Conservation (phyloP, 2,797 vertebrate genomes). For the Ciconia nigra region DNA sequence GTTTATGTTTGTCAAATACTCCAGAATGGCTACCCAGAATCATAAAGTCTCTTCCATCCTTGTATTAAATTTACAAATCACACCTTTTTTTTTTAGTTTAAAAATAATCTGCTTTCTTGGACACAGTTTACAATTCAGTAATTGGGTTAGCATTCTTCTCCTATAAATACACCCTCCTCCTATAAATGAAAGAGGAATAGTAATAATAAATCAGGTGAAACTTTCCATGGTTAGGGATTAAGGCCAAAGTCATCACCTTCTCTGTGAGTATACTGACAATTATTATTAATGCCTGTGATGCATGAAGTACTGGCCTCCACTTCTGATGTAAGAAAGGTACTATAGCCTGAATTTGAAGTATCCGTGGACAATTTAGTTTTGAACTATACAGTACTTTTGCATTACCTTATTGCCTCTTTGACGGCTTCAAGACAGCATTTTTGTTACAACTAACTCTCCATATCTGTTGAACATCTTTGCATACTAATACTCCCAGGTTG, state of each 20-base stretch:
- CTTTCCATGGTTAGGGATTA: not conserved
- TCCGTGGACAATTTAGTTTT: not conserved
- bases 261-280: not conserved
- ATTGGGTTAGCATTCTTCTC: not conserved
- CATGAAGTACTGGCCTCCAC: not conserved
- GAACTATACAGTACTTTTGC: not conserved
- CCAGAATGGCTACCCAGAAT: accelerated
- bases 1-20: not conserved
- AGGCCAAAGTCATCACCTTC: not conserved
- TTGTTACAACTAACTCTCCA: not conserved
- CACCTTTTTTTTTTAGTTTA: not conserved
- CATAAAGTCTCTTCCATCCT: not conserved
- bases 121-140: not conserved
- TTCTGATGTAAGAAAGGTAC: not conserved
- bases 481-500: not conserved
- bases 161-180: not conserved
- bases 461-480: not conserved
- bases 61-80: not conserved
- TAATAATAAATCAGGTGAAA: not conserved
- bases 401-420: not conserved
- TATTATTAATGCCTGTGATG: not conserved
- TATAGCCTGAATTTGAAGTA: not conserved
- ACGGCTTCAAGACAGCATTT: not conserved
- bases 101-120: not conserved
- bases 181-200: not conserved